A percentile compares a stretch with the other conserved stretches of the same genome.
These are phyloP conservation scores for Antigone vipio DNA, from an alignment of 2,113 vertebrate species.

Conservation along the genomic window DNA sequence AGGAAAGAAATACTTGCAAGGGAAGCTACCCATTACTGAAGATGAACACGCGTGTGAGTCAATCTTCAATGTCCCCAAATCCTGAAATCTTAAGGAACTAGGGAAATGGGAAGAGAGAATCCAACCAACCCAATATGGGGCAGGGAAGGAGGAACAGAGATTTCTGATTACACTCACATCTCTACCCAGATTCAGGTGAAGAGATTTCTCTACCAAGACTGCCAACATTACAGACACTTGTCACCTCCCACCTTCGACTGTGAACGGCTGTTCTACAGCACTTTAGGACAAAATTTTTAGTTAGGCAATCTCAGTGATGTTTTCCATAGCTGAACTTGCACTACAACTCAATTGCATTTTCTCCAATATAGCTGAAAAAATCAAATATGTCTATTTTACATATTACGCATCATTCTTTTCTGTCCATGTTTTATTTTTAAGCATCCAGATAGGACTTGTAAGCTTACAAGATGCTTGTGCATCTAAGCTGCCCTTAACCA, in stretches of 20 bases:
- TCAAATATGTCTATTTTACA: background rate
- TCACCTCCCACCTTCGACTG: background rate
- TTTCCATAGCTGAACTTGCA: background rate
- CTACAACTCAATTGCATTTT: background rate
- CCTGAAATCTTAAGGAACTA: no score
- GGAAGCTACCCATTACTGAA: background rate
- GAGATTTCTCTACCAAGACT: background rate
- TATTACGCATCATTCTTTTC: background rate
- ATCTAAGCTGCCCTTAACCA: background rate
- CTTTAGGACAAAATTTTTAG: no score
- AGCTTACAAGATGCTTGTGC: background rate
- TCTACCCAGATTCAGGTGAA: background rate
- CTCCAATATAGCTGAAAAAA: background rate
- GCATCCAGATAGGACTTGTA: background rate
- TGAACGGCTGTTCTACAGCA: rapidly evolving
- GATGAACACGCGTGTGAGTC: no score
- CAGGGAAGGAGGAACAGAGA: background rate
- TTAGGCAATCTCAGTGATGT: background rate
- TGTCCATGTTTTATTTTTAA: background rate
- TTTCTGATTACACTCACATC: background rate
- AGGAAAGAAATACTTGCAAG: no score
- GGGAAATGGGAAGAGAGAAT: background rate
- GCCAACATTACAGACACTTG: rapidly evolving
- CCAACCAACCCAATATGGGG: background rate
- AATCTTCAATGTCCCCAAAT: no score